Base-by-base conservation (phyloP, 2,888 invertebrate genomes). In the Oxytorus armatus region DNA sequence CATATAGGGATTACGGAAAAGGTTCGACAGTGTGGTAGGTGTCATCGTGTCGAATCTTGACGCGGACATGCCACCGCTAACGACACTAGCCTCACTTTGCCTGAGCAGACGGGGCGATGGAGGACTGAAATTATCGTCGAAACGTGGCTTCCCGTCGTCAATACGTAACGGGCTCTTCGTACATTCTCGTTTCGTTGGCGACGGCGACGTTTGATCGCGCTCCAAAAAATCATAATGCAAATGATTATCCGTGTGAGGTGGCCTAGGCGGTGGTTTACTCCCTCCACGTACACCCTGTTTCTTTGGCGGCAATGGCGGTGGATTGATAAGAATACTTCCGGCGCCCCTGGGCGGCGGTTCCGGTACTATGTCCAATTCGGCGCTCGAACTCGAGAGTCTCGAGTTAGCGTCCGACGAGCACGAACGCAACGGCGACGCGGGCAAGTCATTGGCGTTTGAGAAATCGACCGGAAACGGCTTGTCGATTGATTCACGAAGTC, bases 271-370 rank as follows among this genome's bases (percentile, higher is more conserved):
- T n/a, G 95, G 95, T 29, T 81, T 81, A 53, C 95, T 92, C 0
- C 92, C 90, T 57, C 93, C 92, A 82, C 94, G 94, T 65, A 92
- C 93, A 51, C 93, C 92, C 84, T 95, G 94, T 83, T 95, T 95
- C 88, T 96, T 96, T 11, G 96, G 96, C 18, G 96, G 94, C 89
- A 96, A 92, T 1, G 96, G 96, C 0, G 96, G 96, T 1, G 96
- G 96, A 88, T 95, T 95, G 4, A 94, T 93, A 65, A 94, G 92
- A 65, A 92, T 93, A 90, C 94, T 94, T 14, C 94, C 93, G 0
- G 94, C 93, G 3, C 95, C 94, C 5, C 96, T 93, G 0, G 96
- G 96, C 0, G 96, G 96, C 14, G 95, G 95, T 86, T 92, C 96
- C 85, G 92, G 96, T 87, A 94, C 94, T 74, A 90, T 89, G 65